Evolutionary conservation across 1,140 invertebrate species (phyloP).

Genomic region (Belonocnema kinseyi): DNA sequence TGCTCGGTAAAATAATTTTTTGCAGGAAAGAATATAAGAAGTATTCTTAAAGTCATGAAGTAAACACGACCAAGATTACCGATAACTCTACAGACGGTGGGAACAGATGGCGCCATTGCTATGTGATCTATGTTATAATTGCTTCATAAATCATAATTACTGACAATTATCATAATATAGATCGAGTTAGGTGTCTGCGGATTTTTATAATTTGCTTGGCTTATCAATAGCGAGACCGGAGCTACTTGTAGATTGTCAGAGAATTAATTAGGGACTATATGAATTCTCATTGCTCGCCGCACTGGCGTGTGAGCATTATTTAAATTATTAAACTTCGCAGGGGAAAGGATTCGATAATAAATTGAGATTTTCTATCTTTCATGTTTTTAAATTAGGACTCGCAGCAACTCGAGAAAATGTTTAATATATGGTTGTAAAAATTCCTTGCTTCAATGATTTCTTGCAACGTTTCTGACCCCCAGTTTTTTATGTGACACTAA

Average conservation of each 20-base stretch:
- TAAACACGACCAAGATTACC: not conserved
- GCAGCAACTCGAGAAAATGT: not conserved
- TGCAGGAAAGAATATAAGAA: no score
- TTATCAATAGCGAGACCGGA: conserved; percentile 3
- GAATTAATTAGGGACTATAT: conserved; percentile 17
- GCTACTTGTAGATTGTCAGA: conserved; percentile 15
- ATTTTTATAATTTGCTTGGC: not conserved
- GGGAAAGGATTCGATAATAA: not conserved
- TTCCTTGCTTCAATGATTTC: no score
- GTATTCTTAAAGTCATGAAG: not conserved
- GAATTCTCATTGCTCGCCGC: not conserved
- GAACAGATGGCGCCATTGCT: not conserved
- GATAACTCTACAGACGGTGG: conserved; percentile 4
- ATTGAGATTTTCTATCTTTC: not conserved
- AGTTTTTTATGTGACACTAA: no score
- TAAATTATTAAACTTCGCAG: not conserved
- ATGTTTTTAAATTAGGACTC: not conserved
- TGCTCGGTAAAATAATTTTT: no score
- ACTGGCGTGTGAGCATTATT: conserved; percentile 29
- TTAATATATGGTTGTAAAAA: not conserved
- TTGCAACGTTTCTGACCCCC: no score
- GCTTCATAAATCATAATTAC: conserved; percentile 12
- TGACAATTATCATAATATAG: not conserved
- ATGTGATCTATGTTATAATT: conserved; percentile 9
- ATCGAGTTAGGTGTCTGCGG: not conserved